Conservation (phyloP, 2,888 invertebrate genomes). For the Cephus nigrinus region DNA sequence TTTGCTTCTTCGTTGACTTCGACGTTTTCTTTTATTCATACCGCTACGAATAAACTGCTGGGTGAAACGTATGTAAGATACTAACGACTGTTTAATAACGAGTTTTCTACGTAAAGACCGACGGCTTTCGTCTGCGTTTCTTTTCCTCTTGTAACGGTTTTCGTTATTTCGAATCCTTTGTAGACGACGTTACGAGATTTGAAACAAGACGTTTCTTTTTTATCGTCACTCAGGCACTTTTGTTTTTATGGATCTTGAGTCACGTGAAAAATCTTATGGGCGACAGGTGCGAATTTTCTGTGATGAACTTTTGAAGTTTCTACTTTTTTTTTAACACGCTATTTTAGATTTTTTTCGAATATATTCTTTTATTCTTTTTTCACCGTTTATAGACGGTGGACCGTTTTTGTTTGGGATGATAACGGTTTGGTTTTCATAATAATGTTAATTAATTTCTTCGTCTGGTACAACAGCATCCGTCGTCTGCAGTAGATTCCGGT, state of each 20-base stretch:
- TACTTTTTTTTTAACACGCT: not conserved
- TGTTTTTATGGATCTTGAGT: not conserved
- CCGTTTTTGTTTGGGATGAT: not conserved
- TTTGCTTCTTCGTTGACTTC: conserved; percentile 8
- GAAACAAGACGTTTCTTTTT: too few species aligned
- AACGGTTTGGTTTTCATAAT: not conserved
- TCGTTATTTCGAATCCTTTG: not conserved
- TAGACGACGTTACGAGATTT: not conserved
- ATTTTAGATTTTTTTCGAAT: not conserved
- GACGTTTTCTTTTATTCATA: not conserved
- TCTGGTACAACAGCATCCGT: not conserved
- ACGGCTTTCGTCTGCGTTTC: not conserved
- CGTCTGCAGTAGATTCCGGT: not conserved
- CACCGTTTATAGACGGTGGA: too few species aligned
- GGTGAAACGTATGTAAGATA: not conserved
- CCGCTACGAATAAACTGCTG: not conserved
- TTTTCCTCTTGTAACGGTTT: not conserved
- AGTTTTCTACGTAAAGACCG: not conserved
- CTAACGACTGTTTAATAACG: conserved; percentile 4
- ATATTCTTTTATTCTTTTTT: not conserved
- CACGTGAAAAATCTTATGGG: not conserved
- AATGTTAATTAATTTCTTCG: not conserved
- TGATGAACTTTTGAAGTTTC: not conserved
- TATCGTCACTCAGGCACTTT: not conserved
- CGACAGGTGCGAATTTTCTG: not conserved